These are phyloP conservation scores for Netelia fuscicornis DNA, from an alignment of 2,888 invertebrate species.

Conservation along the genomic window DNA sequence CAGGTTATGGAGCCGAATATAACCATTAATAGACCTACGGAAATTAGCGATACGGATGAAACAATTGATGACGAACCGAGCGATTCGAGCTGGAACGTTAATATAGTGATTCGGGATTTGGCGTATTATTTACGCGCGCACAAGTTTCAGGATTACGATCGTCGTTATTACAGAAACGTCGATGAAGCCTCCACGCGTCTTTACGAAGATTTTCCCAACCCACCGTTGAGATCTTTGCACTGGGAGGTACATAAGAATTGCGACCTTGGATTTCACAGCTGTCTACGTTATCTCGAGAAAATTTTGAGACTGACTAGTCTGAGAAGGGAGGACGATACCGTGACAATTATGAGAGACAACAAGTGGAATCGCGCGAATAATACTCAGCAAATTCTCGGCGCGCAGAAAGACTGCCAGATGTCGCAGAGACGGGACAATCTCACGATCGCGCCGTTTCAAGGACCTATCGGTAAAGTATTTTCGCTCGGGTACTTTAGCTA, in stretches of 20 bases:
- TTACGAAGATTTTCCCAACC: slow-evolving; percentile 86
- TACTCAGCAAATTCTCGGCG: slow-evolving; percentile 82
- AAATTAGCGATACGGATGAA: slow-evolving; percentile 60
- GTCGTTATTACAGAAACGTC: slow-evolving; percentile 84
- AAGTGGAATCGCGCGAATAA: slow-evolving; percentile 84
- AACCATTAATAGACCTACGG: slow-evolving; percentile 73
- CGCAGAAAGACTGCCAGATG: slow-evolving; percentile 86
- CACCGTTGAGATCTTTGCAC: slow-evolving; percentile 87
- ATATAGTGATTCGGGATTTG: slow-evolving; percentile 86
- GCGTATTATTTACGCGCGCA: slow-evolving; percentile 88
- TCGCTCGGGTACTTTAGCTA: background rate
- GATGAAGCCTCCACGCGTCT: slow-evolving; percentile 79
- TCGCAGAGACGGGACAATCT: slow-evolving; percentile 84
- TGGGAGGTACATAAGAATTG: slow-evolving; percentile 88
- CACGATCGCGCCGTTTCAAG: slow-evolving; percentile 86
- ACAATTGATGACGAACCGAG: slow-evolving; percentile 49
- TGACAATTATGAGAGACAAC: slow-evolving; percentile 85
- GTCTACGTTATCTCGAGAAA: slow-evolving; percentile 86
- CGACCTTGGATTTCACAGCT: slow-evolving; percentile 86
- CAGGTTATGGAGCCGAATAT: slow-evolving; percentile 78
- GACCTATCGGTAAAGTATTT: slow-evolving; percentile 82
- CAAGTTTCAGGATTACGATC: slow-evolving; percentile 89
- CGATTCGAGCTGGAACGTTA: slow-evolving; percentile 77
- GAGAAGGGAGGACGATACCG: slow-evolving; percentile 86
- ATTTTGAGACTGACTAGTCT: slow-evolving; percentile 84